These are phyloP conservation scores for Tetragnatha montana DNA, from an alignment of 2,888 invertebrate species.

Conservation along the genomic window DNA sequence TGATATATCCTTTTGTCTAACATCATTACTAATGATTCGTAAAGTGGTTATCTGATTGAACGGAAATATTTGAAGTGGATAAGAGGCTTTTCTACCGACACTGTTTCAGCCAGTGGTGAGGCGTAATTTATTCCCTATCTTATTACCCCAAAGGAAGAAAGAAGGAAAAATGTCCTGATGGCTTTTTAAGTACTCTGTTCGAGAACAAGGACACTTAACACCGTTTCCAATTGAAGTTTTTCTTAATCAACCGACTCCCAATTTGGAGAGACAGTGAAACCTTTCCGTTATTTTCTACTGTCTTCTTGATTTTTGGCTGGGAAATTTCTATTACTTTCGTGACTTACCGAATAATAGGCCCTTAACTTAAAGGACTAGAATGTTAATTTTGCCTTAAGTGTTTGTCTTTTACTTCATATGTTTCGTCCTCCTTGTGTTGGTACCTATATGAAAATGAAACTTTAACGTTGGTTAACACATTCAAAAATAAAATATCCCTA, in stretches of 20 bases:
- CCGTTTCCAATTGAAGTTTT: conserved; percentile 57
- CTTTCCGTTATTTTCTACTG: conserved; percentile 20
- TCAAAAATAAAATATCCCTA: too few relatives aligned
- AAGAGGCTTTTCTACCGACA: not conserved
- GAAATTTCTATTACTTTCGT: conserved; percentile 52
- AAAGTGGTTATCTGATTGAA: too few relatives aligned
- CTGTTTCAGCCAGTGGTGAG: conserved; percentile 8
- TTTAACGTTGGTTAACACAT: too few relatives aligned
- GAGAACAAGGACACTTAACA: conserved; percentile 51
- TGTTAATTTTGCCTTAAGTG: conserved; percentile 57
- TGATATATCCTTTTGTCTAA: not conserved
- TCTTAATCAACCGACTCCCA: conserved; percentile 55
- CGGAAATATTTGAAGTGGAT: not conserved
- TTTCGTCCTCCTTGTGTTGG: too few relatives aligned
- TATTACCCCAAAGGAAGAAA: conserved; percentile 11
- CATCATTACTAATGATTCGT: not conserved
- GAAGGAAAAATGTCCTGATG: conserved; percentile 38
- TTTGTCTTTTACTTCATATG: not conserved
- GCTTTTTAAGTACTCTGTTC: conserved; percentile 50
- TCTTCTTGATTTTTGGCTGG: conserved; percentile 18
- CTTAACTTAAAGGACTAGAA: conserved; percentile 55
- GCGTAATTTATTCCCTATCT: conserved; percentile 43
- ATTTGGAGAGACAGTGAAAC: conserved; percentile 7
- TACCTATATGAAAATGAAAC: too few relatives aligned
- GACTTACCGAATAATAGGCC: conserved; percentile 49